These are phyloP conservation scores for Calliphora vicina DNA, from an alignment of 1,140 invertebrate species.

Conservation along the genomic window DNA sequence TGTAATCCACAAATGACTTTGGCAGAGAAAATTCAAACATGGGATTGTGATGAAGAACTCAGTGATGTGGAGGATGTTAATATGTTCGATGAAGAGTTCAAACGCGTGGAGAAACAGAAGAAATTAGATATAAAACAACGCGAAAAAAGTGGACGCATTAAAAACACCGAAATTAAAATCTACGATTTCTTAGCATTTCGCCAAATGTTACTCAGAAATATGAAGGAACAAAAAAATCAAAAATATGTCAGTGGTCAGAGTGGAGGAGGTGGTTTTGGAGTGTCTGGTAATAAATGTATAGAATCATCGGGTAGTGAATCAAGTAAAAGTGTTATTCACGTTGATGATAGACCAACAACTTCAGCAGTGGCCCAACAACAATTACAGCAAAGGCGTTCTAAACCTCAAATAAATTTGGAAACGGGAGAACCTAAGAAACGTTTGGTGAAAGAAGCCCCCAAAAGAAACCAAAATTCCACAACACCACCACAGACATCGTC, in stretches of 20 bases:
- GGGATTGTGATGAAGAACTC: conserved; percentile 45
- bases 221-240: conserved; percentile 19
- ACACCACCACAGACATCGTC: conserved; percentile 36
- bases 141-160: neutral
- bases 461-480: conserved; percentile 10
- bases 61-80: conserved; percentile 56
- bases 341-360: neutral
- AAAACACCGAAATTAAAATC: neutral
- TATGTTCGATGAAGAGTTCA: conserved; percentile 50
- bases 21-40: conserved; percentile 50
- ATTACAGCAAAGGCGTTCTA: conserved; percentile 14
- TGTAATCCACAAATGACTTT: conserved; percentile 54
- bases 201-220: conserved; percentile 39
- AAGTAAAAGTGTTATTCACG: neutral
- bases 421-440: neutral
- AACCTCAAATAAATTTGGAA: neutral
- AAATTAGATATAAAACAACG: conserved; percentile 13
- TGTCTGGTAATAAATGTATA: neutral
- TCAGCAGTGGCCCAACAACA: conserved; percentile 26
- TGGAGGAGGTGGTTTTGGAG: neutral
- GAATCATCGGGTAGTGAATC: neutral
- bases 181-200: conserved; percentile 47
- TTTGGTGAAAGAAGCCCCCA: neutral
- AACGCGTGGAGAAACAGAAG: conserved; percentile 41
- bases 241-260: neutral